Evolutionary conservation across 2,113 vertebrate genomes (phyloP).

Genomic region (Cyprinus carpio): DNA sequence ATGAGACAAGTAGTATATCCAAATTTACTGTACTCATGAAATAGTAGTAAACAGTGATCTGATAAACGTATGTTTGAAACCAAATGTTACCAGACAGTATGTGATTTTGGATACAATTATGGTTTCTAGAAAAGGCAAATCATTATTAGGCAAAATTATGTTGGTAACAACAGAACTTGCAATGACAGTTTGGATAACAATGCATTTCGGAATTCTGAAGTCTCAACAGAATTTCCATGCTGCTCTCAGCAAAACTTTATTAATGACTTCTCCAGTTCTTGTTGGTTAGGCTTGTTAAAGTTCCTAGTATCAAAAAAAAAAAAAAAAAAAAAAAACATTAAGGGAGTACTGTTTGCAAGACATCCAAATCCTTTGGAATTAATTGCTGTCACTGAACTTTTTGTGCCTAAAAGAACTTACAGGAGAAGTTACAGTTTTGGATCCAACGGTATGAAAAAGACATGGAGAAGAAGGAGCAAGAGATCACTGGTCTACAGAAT

Average conservation of each 20-base stretch:
- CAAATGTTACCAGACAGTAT: not conserved
- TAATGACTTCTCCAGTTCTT: not conserved
- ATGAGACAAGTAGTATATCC: not conserved
- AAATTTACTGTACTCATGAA: not conserved
- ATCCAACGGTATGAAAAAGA: slow-evolving; percentile 82
- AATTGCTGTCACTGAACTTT: not conserved
- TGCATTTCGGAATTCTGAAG: not conserved
- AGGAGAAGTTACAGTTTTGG: slow-evolving; percentile 81
- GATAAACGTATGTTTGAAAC: not conserved
- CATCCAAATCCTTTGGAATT: not conserved
- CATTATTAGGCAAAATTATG: not conserved
- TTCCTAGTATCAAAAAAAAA: too few relatives aligned
- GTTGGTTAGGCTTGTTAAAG: not conserved
- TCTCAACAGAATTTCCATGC: not conserved
- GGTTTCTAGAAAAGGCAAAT: not conserved
- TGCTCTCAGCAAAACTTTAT: not conserved
- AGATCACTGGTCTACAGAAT: slow-evolving; percentile 72
- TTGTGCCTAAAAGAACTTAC: slow-evolving; percentile 68
- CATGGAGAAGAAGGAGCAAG: slow-evolving; percentile 75
- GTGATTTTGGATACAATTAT: not conserved
- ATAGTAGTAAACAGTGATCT: not conserved
- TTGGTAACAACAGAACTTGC: not conserved
- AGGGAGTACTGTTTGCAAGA: not conserved
- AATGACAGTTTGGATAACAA: not conserved
- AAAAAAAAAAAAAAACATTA: too few relatives aligned